These are phyloP conservation scores for Anastatus disparis DNA, from an alignment of 1,140 invertebrate species.

Conservation along the genomic window DNA sequence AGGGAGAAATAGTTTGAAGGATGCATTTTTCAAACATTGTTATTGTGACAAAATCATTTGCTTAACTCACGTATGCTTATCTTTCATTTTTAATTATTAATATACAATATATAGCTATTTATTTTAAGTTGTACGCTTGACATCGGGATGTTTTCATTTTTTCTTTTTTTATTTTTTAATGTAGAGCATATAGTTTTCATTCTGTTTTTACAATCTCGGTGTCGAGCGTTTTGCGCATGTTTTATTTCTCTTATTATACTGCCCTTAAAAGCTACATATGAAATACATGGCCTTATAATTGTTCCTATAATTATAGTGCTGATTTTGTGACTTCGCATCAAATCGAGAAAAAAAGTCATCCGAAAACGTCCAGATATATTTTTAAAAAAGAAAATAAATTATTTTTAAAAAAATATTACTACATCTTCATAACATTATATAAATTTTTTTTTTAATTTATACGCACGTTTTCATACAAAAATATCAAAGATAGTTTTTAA, in stretches of 20 bases:
- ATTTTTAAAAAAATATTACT: too few species aligned
- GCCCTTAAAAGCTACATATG: slow-evolving; percentile 54
- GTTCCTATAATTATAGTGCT: slow-evolving; percentile 50
- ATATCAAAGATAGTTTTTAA: slow-evolving; percentile 21
- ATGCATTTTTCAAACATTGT: slow-evolving; percentile 20
- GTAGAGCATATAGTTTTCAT: not conserved
- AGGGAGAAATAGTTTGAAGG: not conserved
- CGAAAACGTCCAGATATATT: not conserved
- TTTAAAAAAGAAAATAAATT: too few species aligned
- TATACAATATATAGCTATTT: slow-evolving; percentile 24
- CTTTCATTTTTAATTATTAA: slow-evolving; percentile 36
- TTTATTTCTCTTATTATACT: slow-evolving; percentile 43
- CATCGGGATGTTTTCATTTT: not conserved
- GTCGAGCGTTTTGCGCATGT: slow-evolving; percentile 20
- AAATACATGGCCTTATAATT: slow-evolving; percentile 60
- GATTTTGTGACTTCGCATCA: slow-evolving; percentile 9
- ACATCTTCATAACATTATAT: too few species aligned
- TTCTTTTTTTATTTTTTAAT: not conserved
- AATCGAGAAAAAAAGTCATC: slow-evolving; percentile 31
- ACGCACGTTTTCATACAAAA: slow-evolving; percentile 7
- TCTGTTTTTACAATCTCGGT: not conserved
- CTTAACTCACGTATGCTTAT: too few species aligned
- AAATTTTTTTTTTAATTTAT: not conserved
- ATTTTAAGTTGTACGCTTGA: slow-evolving; percentile 29
- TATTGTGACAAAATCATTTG: slow-evolving; percentile 45